These are phyloP conservation scores for Latrodectus geometricus DNA, from an alignment of 1,140 invertebrate genomes.

Conservation along the genomic window DNA sequence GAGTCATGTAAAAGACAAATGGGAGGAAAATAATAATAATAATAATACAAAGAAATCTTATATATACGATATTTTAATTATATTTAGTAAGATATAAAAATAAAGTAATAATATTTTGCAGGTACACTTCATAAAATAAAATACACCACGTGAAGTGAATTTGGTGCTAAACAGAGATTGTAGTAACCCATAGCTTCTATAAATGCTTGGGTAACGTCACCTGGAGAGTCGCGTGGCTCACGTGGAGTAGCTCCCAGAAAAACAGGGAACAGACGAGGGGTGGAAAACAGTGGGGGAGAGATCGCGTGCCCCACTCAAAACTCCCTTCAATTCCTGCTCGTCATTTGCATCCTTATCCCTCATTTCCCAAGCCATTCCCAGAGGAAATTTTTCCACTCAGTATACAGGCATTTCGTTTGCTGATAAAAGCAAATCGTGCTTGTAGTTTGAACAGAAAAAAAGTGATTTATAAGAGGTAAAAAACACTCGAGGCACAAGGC, in stretches of 20 bases:
- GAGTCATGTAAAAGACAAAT: too few relatives aligned
- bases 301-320: slow-evolving; percentile 6
- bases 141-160: too few relatives aligned
- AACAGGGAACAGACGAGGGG: background rate
- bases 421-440: slow-evolving; percentile 1
- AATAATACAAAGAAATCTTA: too few relatives aligned
- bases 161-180: too few relatives aligned
- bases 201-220: slow-evolving; percentile 34
- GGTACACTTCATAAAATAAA: too few relatives aligned
- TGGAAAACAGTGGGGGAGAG: background rate
- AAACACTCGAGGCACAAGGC: too few relatives aligned
- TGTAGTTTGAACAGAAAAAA: background rate
- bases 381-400: slow-evolving; percentile 6
- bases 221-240: slow-evolving; percentile 45
- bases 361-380: background rate
- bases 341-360: slow-evolving; percentile 9
- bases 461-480: background rate
- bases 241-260: slow-evolving; percentile 23
- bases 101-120: too few relatives aligned
- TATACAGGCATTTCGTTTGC: slow-evolving; percentile 6
- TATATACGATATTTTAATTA: too few relatives aligned
- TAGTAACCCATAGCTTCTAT: background rate
- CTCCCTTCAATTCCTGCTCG: background rate
- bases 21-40: too few relatives aligned
- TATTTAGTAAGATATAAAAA: too few relatives aligned